Evolutionary conservation across 2,888 invertebrate genomes (phyloP).

Genomic region (Eupsilia transversa): DNA sequence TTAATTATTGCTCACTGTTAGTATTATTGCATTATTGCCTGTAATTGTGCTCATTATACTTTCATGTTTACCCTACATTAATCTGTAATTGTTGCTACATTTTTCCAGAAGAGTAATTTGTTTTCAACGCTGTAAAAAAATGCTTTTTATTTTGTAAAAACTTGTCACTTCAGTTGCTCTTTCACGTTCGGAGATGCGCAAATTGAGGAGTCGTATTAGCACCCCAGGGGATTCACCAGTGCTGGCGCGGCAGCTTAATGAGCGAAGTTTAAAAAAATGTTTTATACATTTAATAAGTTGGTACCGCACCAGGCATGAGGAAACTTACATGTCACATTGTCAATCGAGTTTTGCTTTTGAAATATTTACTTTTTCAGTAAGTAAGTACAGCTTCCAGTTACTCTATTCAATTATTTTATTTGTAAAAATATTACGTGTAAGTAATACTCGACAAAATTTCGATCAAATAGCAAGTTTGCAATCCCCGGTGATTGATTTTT

Average conservation of each 20-base stretch:
- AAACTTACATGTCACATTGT: slow-evolving; percentile 1
- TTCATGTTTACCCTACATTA: not conserved
- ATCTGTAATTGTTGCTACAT: not conserved
- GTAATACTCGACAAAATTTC: not conserved
- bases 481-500: not conserved
- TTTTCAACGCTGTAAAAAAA: slow-evolving; percentile 1
- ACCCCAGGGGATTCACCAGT: slow-evolving; percentile 20
- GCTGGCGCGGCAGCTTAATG: slow-evolving; percentile 25
- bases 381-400: not conserved
- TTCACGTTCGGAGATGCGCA: slow-evolving; percentile 36
- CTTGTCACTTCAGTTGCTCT: slow-evolving; percentile 33
- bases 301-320: not conserved
- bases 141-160: slow-evolving; percentile 35
- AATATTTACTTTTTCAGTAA: not conserved
- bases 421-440: not conserved
- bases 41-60: slow-evolving; percentile 18
- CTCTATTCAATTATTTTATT: not conserved
- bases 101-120: slow-evolving; percentile 13
- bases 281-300: slow-evolving; percentile 7
- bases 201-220: slow-evolving; percentile 54
- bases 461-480: not conserved
- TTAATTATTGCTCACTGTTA: slow-evolving; percentile 21
- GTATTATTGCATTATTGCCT: slow-evolving; percentile 3
- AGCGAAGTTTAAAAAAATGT: slow-evolving; percentile 9
- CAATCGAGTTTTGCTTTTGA: not conserved